phyloP scores from a whole-genome alignment of 2,888 invertebrate species.

The Spisula solida region DNA sequence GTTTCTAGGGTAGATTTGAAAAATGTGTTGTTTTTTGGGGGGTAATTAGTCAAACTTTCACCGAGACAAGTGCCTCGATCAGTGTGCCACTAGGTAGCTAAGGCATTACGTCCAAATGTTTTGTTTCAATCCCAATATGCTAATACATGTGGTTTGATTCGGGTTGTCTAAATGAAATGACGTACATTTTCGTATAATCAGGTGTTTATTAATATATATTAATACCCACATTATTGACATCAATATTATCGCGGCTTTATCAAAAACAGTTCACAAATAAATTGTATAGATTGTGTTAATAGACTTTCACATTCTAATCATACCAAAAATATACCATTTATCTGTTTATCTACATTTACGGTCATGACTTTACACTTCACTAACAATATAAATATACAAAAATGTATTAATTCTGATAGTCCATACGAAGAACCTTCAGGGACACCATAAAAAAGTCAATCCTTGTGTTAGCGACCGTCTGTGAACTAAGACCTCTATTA shows the following conservation, averaged over 20 bases:
- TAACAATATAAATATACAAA: background rate
- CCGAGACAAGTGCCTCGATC: too few relatives aligned
- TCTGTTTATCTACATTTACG: background rate
- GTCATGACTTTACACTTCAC: background rate
- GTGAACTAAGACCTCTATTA: too few relatives aligned
- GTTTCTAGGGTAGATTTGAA: too few relatives aligned
- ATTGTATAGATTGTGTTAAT: background rate
- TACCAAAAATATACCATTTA: background rate
- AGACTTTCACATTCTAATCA: background rate
- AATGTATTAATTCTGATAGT: constrained; percentile 1
- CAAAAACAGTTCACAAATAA: background rate
- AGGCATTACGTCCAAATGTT: too few relatives aligned
- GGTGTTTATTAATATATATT: background rate
- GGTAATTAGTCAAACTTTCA: too few relatives aligned
- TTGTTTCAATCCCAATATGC: too few relatives aligned
- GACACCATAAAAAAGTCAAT: too few relatives aligned
- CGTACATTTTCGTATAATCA: background rate
- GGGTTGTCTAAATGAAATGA: background rate
- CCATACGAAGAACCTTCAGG: too few relatives aligned
- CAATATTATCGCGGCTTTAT: background rate
- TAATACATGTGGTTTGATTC: too few relatives aligned
- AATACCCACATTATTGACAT: background rate
- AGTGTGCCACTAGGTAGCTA: too few relatives aligned
- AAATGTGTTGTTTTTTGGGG: too few relatives aligned
- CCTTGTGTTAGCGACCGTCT: too few relatives aligned